Base-by-base conservation (phyloP, 2,113 vertebrate species). In the Charina bottae region DNA sequence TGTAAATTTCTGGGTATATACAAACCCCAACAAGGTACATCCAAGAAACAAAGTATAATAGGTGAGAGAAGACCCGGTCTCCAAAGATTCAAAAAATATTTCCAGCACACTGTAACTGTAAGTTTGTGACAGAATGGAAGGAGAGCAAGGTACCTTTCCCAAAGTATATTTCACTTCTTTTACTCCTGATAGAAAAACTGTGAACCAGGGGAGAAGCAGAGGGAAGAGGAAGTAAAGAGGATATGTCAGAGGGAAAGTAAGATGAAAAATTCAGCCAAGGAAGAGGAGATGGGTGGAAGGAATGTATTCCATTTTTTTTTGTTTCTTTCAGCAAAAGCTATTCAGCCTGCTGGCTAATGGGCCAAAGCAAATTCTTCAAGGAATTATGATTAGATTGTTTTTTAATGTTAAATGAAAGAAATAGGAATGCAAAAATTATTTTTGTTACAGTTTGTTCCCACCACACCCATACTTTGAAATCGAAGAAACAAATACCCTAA, bases 81-180 rank as follows among this genome's bases (percentile, higher is more conserved):
- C 17, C 12, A 17, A 9, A 83, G 19, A 33, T 78, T 13, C 26
- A 89, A 56, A 58, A 0, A 4, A 15, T 8, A 56, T 13, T 84
- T 28, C 89, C 37, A 46, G 54, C 33, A 62, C 13, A 46, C 85
- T 89, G 46, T 49, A 87, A 2, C 17, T 26, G 33, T 54, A 87
- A 85, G 54, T 2, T 87, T 0, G 0, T 84, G 86, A 85, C 62
- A 87, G 62, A 0, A 54, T 53, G 0, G 0, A 92, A 12, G 12
- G 58, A 26, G 10, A 78, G 46, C 2, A 26, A 46, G 56, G 53
- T 21, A 90, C 56, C 0, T 1, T 33, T 0, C 0, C 49, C 0
- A 4, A 58, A 0, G 0, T 10, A 64, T 90, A 9, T 84, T 78
- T 92, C 88, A 58, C 37, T 3, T 88, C 37, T 62, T 26, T 37